phyloP scores from a whole-genome alignment of 2,113 vertebrate genomes.

The Cyrtonyx montezumae region DNA sequence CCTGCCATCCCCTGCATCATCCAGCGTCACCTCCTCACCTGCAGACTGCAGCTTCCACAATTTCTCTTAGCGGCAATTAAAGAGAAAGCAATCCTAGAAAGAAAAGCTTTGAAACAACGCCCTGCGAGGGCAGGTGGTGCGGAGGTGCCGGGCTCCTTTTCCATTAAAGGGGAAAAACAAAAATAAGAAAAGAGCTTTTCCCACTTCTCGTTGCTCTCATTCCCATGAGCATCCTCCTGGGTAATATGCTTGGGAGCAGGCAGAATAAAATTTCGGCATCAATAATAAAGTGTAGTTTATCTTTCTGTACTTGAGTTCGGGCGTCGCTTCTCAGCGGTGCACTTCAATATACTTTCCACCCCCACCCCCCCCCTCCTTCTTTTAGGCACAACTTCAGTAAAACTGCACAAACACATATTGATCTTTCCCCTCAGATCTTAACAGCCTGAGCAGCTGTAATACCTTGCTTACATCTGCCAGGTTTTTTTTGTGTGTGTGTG shows the following conservation, averaged over 20 bases:
- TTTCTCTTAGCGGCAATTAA: background rate
- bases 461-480: constrained; percentile 84
- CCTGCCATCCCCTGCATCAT: background rate
- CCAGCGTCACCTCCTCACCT: accelerated
- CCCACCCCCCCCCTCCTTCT: background rate
- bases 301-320: constrained; percentile 13
- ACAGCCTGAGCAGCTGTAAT: constrained; percentile 75
- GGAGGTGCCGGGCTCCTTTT: background rate
- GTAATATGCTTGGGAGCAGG: background rate
- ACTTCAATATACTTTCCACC: constrained; percentile 36
- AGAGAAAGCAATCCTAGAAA: background rate
- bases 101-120: background rate
- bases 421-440: constrained; percentile 80
- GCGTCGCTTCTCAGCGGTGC: constrained; percentile 10
- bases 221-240: accelerated
- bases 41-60: background rate
- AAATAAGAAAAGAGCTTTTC: background rate
- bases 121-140: background rate
- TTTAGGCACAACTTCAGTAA: constrained; percentile 65
- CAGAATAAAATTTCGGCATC: background rate
- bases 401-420: constrained; percentile 73
- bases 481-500: constrained; percentile 68
- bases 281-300: constrained; percentile 14
- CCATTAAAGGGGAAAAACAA: background rate
- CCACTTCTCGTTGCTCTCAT: accelerated